A percentile compares a stretch with the other conserved stretches of the same genome.
Conservation (phyloP, 2,888 invertebrate species). For the Arrhopalites spinosus region DNA sequence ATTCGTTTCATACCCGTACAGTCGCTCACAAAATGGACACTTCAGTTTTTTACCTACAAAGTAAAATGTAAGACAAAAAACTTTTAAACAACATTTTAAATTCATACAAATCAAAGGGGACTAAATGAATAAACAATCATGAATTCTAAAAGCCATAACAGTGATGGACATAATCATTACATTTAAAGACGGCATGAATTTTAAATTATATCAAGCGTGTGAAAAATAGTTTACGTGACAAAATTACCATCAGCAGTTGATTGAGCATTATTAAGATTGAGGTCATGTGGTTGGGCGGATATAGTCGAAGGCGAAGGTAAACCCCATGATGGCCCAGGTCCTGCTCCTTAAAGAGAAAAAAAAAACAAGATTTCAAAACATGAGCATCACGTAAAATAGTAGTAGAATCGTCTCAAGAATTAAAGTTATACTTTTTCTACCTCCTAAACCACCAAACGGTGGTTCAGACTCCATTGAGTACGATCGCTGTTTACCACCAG, state of each 20-base stretch:
- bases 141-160: too few species aligned
- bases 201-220: background rate
- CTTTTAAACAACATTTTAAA: background rate
- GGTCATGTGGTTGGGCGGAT: constrained; percentile 54
- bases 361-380: too few species aligned
- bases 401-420: too few species aligned
- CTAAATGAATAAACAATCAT: too few species aligned
- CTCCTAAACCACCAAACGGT: constrained; percentile 51
- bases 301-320: constrained; percentile 54
- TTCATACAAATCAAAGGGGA: background rate
- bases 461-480: constrained; percentile 56
- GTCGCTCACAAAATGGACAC: constrained; percentile 88
- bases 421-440: constrained; percentile 23
- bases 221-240: too few species aligned
- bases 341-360: constrained; percentile 8
- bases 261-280: constrained; percentile 53
- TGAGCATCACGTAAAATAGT: too few species aligned
- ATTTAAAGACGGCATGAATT: background rate
- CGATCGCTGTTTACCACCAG: constrained; percentile 56
- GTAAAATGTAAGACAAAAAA: background rate
- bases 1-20: constrained; percentile 92
- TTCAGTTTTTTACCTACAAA: constrained; percentile 82
- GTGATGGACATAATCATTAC: too few species aligned
- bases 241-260: constrained; percentile 55
- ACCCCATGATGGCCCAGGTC: constrained; percentile 54